phyloP scores from a whole-genome alignment of 2,113 vertebrate genomes.

The Oncorhynchus keta region DNA sequence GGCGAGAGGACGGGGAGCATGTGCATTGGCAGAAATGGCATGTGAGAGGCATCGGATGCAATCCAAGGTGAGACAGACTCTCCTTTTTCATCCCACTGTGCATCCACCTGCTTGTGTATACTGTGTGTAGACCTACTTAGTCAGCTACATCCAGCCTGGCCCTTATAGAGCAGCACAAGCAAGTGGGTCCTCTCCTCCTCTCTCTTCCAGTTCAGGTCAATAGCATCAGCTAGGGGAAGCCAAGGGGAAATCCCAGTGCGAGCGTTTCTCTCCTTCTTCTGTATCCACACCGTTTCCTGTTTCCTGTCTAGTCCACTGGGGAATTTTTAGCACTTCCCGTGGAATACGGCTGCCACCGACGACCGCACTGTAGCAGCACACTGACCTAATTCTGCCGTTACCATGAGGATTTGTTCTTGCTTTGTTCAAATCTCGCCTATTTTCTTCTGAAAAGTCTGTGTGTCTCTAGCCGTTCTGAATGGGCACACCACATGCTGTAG shows the following conservation, averaged over 20 bases:
- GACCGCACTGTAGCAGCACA: conserved; percentile 52
- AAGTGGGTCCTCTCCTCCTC: not conserved
- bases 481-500: too few relatives aligned
- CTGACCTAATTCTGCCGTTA: conserved; percentile 56
- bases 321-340: conserved; percentile 63
- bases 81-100: conserved; percentile 27
- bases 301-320: conserved; percentile 59
- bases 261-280: conserved; percentile 43
- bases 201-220: conserved; percentile 1
- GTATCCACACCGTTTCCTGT: conserved; percentile 56
- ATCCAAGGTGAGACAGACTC: conserved; percentile 32
- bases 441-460: not conserved
- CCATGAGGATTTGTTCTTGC: conserved; percentile 25
- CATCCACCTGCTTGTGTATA: conserved; percentile 25
- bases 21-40: conserved; percentile 46
- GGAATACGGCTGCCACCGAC: conserved; percentile 37
- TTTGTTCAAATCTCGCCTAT: not conserved
- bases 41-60: conserved; percentile 37
- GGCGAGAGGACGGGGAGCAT: conserved; percentile 43
- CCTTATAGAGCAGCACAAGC: not conserved
- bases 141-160: not conserved
- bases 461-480: not conserved
- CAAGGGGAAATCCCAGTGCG: conserved; percentile 47
- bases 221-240: conserved; percentile 24
- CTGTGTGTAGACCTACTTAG: not conserved